phyloP scores from a whole-genome alignment of 2,888 invertebrate genomes.

The Chalcosyrphus nemorum region DNA sequence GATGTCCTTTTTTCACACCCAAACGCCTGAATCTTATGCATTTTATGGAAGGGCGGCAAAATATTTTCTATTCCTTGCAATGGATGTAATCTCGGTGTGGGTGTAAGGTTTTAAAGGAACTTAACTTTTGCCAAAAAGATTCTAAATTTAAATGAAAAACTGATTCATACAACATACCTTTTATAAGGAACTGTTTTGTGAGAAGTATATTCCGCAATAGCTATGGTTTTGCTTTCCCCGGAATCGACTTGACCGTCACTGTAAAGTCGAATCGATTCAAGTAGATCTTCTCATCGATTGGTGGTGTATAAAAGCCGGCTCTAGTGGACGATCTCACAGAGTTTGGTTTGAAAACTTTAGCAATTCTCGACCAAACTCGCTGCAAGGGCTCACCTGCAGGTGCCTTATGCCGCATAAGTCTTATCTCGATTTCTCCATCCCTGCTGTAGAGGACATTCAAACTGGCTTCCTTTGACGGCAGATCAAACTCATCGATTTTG shows the following conservation, averaged over 20 bases:
- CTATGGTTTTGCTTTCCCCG: not conserved
- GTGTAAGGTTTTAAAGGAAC: too few relatives aligned
- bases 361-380: conserved; percentile 48
- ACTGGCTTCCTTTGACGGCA: conserved; percentile 73
- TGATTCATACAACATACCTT: conserved; percentile 25
- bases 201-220: not conserved
- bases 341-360: conserved; percentile 32
- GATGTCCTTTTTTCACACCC: too few relatives aligned
- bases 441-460: conserved; percentile 71
- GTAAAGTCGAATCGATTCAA: conserved; percentile 52
- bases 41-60: too few relatives aligned
- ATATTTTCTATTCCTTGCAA: too few relatives aligned
- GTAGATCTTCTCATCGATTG: conserved; percentile 62
- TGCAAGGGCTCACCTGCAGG: conserved; percentile 26
- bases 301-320: conserved; percentile 74
- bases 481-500: conserved; percentile 71
- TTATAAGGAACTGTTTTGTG: not conserved
- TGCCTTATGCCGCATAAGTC: conserved; percentile 60
- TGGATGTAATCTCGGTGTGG: too few relatives aligned
- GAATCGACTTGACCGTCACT: conserved; percentile 26
- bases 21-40: too few relatives aligned
- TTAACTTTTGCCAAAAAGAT: too few relatives aligned
- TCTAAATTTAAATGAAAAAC: not conserved
- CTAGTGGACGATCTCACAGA: conserved; percentile 59
- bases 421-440: conserved; percentile 72